Evolutionary conservation across 2,797 vertebrate species (phyloP).

Genomic region (Artibeus lituratus): DNA sequence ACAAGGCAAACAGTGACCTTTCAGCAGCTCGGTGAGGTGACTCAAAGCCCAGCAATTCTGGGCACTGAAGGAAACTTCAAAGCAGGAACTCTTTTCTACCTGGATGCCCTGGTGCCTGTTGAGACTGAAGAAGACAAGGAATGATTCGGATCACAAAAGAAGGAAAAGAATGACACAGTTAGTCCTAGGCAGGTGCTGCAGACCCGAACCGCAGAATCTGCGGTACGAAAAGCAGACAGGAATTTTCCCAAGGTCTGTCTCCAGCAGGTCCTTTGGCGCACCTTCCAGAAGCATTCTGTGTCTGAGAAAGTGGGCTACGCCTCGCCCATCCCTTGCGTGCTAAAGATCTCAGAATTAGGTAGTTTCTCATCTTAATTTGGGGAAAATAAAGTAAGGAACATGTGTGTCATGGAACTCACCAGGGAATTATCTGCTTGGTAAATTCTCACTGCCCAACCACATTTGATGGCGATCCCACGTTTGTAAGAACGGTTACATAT

Average conservation of each 20-base stretch:
- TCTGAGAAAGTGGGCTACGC: slow-evolving; percentile 84
- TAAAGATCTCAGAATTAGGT: slow-evolving; percentile 77
- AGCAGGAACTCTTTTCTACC: slow-evolving; percentile 81
- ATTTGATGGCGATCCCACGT: not conserved
- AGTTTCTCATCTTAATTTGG: slow-evolving; percentile 82
- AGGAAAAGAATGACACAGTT: slow-evolving; percentile 25
- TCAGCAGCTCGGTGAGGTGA: slow-evolving; percentile 84
- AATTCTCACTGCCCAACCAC: not conserved
- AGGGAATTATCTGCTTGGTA: not conserved
- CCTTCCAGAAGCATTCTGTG: slow-evolving; percentile 81
- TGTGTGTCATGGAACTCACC: not conserved
- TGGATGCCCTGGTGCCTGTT: slow-evolving; percentile 81
- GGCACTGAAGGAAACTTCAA: slow-evolving; percentile 82
- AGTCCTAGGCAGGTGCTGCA: slow-evolving; percentile 85
- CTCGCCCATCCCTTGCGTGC: slow-evolving; percentile 80
- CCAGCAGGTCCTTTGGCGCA: slow-evolving; percentile 77
- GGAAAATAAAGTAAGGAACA: not conserved
- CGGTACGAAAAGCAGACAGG: slow-evolving; percentile 81
- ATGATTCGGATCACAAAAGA: not conserved
- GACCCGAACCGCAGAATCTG: slow-evolving; percentile 87
- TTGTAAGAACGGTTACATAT: not conserved
- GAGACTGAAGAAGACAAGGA: not conserved
- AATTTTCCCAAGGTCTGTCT: slow-evolving; percentile 84
- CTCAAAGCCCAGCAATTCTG: slow-evolving; percentile 80
- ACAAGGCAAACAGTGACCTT: slow-evolving; percentile 83